phyloP scores from a whole-genome alignment of 2,888 invertebrate species.

The Drosophila barbarae region DNA sequence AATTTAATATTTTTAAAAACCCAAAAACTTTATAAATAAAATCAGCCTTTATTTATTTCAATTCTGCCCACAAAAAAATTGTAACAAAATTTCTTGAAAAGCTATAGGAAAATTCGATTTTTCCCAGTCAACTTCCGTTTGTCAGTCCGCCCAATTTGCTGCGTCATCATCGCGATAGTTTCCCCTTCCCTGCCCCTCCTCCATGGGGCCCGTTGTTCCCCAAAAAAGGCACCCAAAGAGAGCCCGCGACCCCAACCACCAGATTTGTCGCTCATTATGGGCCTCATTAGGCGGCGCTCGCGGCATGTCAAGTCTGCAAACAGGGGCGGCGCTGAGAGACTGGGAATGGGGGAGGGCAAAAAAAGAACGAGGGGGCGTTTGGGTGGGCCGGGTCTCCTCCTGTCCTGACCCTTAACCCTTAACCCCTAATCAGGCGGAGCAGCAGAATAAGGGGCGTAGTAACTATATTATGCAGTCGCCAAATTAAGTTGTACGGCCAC shows the following conservation, averaged over 20 bases:
- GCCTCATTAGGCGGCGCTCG: constrained; percentile 72
- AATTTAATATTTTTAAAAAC: no score
- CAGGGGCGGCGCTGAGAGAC: constrained; percentile 3
- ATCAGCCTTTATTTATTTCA: no score
- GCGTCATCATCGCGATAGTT: constrained; percentile 39
- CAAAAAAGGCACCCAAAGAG: neutral
- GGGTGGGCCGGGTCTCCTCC: constrained; percentile 4
- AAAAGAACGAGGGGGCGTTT: constrained; percentile 1
- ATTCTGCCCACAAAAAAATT: no score
- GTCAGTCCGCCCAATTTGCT: constrained; percentile 34
- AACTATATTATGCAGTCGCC: constrained; percentile 37
- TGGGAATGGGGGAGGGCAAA: neutral
- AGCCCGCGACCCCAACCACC: constrained; percentile 4
- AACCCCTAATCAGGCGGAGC: constrained; percentile 29
- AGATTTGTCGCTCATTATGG: constrained; percentile 69
- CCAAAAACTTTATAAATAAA: no score
- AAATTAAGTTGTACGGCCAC: constrained; percentile 14
- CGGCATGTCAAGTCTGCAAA: constrained; percentile 61
- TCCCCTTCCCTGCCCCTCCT: constrained; percentile 1
- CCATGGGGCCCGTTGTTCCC: neutral
- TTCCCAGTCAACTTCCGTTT: constrained; percentile 69
- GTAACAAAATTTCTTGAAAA: constrained; percentile 8
- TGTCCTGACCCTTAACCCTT: constrained; percentile 19
- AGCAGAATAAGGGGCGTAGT: constrained; percentile 19
- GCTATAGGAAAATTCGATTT: constrained; percentile 57